Conservation (phyloP, 2,888 invertebrate species). For the Cantharis nigra region DNA sequence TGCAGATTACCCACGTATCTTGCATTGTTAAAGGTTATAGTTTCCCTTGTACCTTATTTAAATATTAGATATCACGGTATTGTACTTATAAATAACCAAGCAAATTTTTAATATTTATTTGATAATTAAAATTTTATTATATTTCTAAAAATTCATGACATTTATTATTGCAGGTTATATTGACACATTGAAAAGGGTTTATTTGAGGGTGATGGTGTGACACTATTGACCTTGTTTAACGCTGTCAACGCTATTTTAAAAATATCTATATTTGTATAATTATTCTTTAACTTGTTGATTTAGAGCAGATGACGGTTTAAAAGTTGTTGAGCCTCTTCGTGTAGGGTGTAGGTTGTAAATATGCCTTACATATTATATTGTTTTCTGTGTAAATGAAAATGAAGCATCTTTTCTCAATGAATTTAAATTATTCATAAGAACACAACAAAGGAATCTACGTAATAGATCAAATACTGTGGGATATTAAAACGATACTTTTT, state of each 20-base stretch:
- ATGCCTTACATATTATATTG: too few species aligned
- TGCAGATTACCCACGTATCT: neutral
- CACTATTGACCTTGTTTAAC: constrained; percentile 28
- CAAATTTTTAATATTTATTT: neutral
- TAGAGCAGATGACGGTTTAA: neutral
- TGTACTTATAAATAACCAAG: neutral
- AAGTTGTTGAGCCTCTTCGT: neutral
- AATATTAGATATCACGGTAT: neutral
- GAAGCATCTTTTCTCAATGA: too few species aligned
- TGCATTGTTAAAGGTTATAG: neutral
- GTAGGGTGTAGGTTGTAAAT: neutral
- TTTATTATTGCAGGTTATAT: constrained; percentile 19
- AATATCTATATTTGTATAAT: constrained; percentile 18
- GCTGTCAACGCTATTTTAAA: constrained; percentile 21
- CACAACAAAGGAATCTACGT: too few species aligned
- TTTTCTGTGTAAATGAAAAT: too few species aligned
- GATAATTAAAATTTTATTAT: neutral
- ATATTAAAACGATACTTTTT: too few species aligned
- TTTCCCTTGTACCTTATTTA: neutral
- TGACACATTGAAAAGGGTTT: constrained; percentile 31
- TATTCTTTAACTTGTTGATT: constrained; percentile 25
- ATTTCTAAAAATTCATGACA: constrained; percentile 19
- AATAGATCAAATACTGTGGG: too few species aligned
- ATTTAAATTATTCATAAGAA: too few species aligned
- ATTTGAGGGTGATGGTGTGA: constrained; percentile 15